Percentiles rank a stretch among this genome's conserved stretches.
Evolutionary conservation across 2,888 invertebrate species (phyloP).

Genomic region (Lagria hirta): DNA sequence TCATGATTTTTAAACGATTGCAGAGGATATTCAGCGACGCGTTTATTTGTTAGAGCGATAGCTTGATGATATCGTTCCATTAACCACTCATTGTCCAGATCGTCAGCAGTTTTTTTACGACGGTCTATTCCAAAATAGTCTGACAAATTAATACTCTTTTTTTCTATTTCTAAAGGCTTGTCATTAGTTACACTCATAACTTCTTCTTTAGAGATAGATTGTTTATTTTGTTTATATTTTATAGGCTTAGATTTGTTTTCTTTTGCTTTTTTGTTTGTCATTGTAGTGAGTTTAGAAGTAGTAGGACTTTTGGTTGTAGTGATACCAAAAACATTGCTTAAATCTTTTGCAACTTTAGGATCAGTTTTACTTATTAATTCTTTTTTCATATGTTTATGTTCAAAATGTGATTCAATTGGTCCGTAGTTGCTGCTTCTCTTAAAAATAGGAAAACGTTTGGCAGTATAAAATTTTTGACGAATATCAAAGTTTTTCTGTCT

Average conservation of each 20-base stretch:
- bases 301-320: slow-evolving; percentile 36
- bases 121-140: slow-evolving; percentile 85
- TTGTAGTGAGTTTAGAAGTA: slow-evolving; percentile 25
- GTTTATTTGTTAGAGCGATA: slow-evolving; percentile 43
- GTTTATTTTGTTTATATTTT: slow-evolving; percentile 27
- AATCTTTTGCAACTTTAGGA: slow-evolving; percentile 68
- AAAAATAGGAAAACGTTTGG: slow-evolving; percentile 66
- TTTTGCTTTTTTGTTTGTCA: slow-evolving; percentile 28
- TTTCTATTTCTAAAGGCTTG: slow-evolving; percentile 60
- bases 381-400: slow-evolving; percentile 40
- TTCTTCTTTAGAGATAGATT: slow-evolving; percentile 49
- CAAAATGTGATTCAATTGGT: slow-evolving; percentile 27
- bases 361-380: slow-evolving; percentile 60
- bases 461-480: slow-evolving; percentile 27
- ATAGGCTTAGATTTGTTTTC: slow-evolving; percentile 15
- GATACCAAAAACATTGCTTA: slow-evolving; percentile 67
- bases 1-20: slow-evolving; percentile 44
- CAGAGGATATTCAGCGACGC: slow-evolving; percentile 46
- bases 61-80: slow-evolving; percentile 62
- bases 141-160: slow-evolving; percentile 85
- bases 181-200: slow-evolving; percentile 48
- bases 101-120: slow-evolving; percentile 65
- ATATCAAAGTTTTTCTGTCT: slow-evolving; percentile 32
- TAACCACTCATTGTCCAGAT: slow-evolving; percentile 60
- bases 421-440: slow-evolving; percentile 60